Percentiles rank a stretch among this genome's conserved stretches.
These are phyloP conservation scores for Gephyroberyx darwinii DNA, from an alignment of 2,797 vertebrate genomes.

Conservation along the genomic window DNA sequence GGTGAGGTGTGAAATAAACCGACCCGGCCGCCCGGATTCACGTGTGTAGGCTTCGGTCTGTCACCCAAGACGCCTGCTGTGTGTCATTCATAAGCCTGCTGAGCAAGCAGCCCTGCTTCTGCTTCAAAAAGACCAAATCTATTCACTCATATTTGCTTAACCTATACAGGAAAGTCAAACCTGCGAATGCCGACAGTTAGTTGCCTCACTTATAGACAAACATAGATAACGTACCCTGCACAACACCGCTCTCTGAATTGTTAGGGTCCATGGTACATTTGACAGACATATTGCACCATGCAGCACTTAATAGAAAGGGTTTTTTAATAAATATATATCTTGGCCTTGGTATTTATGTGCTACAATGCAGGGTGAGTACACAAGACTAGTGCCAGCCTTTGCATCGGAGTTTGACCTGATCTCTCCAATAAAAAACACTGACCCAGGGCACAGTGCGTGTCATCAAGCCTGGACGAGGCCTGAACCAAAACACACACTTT, in stretches of 20 bases:
- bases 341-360: not conserved
- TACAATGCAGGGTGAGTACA: not conserved
- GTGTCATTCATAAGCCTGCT: constrained; percentile 37
- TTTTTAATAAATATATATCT: no score
- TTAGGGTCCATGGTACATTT: not conserved
- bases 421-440: constrained; percentile 4
- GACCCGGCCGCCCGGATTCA: not conserved
- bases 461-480: constrained; percentile 47
- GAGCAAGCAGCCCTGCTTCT: constrained; percentile 23
- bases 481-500: constrained; percentile 54
- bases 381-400: not conserved
- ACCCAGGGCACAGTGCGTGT: constrained; percentile 16
- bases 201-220: no score
- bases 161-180: no score
- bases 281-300: constrained; percentile 9
- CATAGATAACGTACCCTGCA: no score
- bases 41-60: not conserved
- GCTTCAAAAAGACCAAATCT: not conserved
- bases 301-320: not conserved
- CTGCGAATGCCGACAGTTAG: no score
- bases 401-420: constrained; percentile 4
- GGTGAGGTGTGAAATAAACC: not conserved
- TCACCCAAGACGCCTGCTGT: not conserved
- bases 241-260: not conserved
- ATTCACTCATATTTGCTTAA: no score